Conservation (phyloP, 2,888 invertebrate genomes). For the Teleogryllus oceanicus region DNA sequence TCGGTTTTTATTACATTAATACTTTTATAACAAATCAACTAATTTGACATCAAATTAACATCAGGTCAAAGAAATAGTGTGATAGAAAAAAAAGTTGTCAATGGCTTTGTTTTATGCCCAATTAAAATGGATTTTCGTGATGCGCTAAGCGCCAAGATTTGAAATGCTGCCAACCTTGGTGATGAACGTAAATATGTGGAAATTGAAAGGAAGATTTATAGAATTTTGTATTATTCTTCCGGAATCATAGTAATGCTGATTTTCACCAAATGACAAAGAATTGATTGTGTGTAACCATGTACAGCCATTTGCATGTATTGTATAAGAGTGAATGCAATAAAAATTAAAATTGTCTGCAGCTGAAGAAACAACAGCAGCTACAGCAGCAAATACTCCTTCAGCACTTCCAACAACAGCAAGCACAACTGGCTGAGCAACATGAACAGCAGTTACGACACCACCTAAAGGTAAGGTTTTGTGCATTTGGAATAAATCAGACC, state of each 20-base stretch:
- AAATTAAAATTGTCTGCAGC: conserved; percentile 57
- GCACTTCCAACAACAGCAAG: conserved; percentile 87
- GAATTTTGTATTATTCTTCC: neutral
- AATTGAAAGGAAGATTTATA: neutral
- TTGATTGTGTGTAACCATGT: neutral
- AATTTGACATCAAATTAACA: no score
- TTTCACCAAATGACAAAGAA: neutral
- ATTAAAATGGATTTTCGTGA: no score
- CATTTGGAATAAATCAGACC: no score
- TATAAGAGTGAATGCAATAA: neutral
- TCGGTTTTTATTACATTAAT: no score
- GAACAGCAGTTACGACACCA: conserved; percentile 86
- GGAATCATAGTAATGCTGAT: neutral
- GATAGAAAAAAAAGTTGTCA: no score
- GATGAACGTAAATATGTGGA: neutral
- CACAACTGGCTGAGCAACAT: conserved; percentile 85
- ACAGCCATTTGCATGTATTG: neutral
- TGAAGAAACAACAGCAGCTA: conserved; percentile 89
- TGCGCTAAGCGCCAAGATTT: no score
- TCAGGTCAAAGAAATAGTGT: no score
- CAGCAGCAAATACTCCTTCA: conserved; percentile 88
- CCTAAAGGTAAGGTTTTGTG: conserved; percentile 64
- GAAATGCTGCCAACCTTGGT: neutral
- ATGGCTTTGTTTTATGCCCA: no score
- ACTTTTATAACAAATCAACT: no score